Percentiles rank a stretch among this genome's conserved stretches.
Evolutionary conservation across 2,888 invertebrate species (phyloP).

Genomic region (Lasioglossum zephyrum): DNA sequence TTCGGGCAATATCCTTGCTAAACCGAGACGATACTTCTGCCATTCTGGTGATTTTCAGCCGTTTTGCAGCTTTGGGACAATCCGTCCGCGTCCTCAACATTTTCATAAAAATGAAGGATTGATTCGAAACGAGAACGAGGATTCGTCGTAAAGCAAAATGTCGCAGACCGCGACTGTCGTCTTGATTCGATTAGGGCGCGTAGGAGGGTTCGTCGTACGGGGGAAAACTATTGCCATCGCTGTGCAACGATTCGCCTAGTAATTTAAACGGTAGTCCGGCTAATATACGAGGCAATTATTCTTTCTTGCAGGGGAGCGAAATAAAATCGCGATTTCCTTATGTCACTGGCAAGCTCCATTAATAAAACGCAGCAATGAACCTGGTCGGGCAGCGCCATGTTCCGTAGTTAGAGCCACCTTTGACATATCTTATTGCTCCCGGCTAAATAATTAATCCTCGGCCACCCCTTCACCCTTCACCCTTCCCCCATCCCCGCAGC

Average conservation of each 20-base stretch:
- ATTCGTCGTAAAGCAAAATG: neutral
- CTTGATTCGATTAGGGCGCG: conserved; percentile 32
- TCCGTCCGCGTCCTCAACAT: neutral
- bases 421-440: conserved; percentile 62
- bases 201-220: neutral
- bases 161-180: neutral
- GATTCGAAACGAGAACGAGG: neutral
- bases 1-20: neutral
- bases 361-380: conserved; percentile 54
- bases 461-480: neutral
- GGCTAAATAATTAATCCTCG: conserved; percentile 64
- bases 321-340: conserved; percentile 58
- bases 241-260: conserved; percentile 31
- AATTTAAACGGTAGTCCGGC: conserved; percentile 34
- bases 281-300: conserved; percentile 55
- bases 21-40: neutral
- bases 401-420: conserved; percentile 55
- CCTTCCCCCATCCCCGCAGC: neutral
- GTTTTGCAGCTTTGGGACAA: neutral
- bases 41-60: neutral
- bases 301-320: conserved; percentile 35
- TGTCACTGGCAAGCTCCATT: conserved; percentile 53
- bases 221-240: conserved; percentile 32
- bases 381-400: conserved; percentile 19
- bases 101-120: neutral